Base-by-base conservation (phyloP, 2,888 invertebrate species). In the Plemyria rubiginata region DNA sequence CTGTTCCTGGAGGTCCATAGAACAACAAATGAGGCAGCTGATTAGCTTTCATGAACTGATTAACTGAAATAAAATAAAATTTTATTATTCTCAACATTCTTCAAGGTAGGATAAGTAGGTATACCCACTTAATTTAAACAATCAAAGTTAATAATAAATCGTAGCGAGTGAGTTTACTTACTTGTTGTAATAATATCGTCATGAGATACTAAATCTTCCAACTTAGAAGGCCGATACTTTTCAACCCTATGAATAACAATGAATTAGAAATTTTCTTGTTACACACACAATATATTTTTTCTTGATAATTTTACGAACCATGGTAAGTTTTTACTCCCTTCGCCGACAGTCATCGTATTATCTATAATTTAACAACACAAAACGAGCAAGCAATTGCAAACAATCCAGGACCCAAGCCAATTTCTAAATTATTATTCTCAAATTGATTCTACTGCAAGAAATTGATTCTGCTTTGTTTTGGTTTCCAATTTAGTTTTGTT, bases 1-100 rank as follows among this genome's bases (percentile, higher is more conserved):
- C 99, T 29, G 99, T 99, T 57, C 99, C 99, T 0, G 99, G 99
- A 9, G 99, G 99, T 0, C 99, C 99, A 92, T 99, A 99, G 78
- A 99, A 97, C 29, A 99, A 89, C 59, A 99, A 92, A 94, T 99
- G 99, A 0, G 99, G 99, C 51, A 99, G 89, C 74, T 98, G 97
- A 81, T 98, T 96, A 80, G 98, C 96, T 63, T 95, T 94, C 75
- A 99, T 98, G 85, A 99, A 98, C 80, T 96, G 96, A 70, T 94
- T 95, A 62, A 98, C 97, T 98, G 80, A 62, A 94, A 91, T 32
- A 6, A 29, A 28, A 48, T n/a, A 28, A 28, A 22, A 7, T 32
- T 32, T 4, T 29, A 29, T 1, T 29, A 29, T 0, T 6, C 4
- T 0, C 29, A 29, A 29, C 29, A 6, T 29, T 7, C 29, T 29